A percentile compares a stretch with the other conserved stretches of the same genome.
Evolutionary conservation across 2,888 invertebrate genomes (phyloP).

Genomic region (Hypena proboscidalis): DNA sequence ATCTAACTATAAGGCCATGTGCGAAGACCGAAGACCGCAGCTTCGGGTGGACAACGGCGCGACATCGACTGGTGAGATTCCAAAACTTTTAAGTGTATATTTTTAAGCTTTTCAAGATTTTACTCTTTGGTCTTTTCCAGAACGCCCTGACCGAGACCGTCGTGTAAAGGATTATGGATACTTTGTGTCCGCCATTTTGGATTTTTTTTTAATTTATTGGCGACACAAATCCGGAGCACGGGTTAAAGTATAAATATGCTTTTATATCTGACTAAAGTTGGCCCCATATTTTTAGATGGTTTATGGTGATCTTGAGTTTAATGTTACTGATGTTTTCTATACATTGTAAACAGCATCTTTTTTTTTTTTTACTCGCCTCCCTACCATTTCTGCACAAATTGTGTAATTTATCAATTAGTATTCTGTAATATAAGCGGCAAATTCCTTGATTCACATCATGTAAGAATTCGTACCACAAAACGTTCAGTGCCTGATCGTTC

Average conservation of each 20-base stretch:
- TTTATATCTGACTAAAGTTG: conserved; percentile 49
- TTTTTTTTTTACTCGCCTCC: neutral
- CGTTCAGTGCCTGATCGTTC: no score
- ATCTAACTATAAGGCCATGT: conserved; percentile 41
- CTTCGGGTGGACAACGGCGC: conserved; percentile 19
- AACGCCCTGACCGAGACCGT: conserved; percentile 31
- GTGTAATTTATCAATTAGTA: no score
- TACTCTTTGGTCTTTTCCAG: conserved; percentile 80
- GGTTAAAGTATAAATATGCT: conserved; percentile 68
- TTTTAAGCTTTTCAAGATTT: conserved; percentile 59
- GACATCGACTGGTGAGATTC: conserved; percentile 51
- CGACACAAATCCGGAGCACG: conserved; percentile 50
- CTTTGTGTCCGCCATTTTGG: conserved; percentile 36
- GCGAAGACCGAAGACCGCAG: conserved; percentile 34
- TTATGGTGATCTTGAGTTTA: conserved; percentile 40
- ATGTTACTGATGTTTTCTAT: neutral
- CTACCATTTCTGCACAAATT: no score
- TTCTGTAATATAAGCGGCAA: no score
- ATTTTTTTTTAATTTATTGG: conserved; percentile 19
- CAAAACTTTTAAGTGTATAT: conserved; percentile 33
- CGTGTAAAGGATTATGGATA: conserved; percentile 39
- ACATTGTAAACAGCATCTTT: neutral
- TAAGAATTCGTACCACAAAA: no score
- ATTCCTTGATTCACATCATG: no score
- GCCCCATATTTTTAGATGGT: conserved; percentile 52